Base-by-base conservation (phyloP, 2,888 invertebrate species). In the Disparrhopalites patrizii region DNA sequence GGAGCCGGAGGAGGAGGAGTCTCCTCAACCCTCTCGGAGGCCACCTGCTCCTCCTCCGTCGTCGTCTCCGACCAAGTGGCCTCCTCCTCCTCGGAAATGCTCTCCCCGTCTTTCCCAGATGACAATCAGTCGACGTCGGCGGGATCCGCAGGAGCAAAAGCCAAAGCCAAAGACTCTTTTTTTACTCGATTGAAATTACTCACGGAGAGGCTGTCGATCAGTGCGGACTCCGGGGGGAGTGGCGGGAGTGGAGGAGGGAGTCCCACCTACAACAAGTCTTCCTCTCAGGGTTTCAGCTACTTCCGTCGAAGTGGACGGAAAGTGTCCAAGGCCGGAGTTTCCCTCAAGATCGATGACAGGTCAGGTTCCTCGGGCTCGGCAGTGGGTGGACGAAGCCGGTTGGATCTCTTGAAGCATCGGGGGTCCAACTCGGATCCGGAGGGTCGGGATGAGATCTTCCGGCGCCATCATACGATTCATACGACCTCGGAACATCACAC, bases 121-220 rank as follows among this genome's bases (percentile, higher is more conserved):
- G 50, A 65, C 18, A 28, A 20, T 23, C 27, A 20, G 8, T 30
- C 27, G 20, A 20, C 30, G 51, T 55, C 67, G 18, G 20, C 61
- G 13, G 57, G 57, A 2, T 62, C 70, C 8, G 54, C 69, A n/a
- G n/a, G n/a, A n/a, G 38, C 69, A 15, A 73, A 73, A 62, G 60
- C 52, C n/a, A 74, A 74, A 65, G 61, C 73, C 30, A 74, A 74
- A 62, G 74, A 74, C 43, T 82, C 83, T 0, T 76, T 84, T 65
- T 77, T 84, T 38, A 79, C 82, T 15, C 79, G 83, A 23, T 77
- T 84, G 65, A 79, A 82, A 36, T 82, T 83, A 61, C 80, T 84
- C 67, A 83, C 84, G 3, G 84, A 84, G 75, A 79, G 82, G 64
- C 68, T 76, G 33, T 66, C 69, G 31, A 68, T 67, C n/a, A 31